Percentiles rank a stretch among this genome's conserved stretches.
phyloP scores from a whole-genome alignment of 2,888 invertebrate species.

The Serripes groenlandicus region DNA sequence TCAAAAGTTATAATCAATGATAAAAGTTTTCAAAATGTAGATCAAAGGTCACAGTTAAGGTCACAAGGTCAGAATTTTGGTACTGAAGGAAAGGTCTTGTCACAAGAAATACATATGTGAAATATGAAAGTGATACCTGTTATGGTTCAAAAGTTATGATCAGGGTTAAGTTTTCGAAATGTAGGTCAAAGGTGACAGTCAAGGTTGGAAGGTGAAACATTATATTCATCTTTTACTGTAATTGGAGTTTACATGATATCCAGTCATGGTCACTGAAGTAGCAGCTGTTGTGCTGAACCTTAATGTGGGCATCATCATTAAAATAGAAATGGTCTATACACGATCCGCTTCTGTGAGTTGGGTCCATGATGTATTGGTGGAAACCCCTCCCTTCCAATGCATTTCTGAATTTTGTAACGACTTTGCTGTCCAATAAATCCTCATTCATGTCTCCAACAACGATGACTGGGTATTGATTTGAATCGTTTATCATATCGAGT shows the following conservation, averaged over 20 bases:
- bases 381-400: not conserved
- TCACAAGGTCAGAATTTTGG: too few species aligned
- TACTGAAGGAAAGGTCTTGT: too few species aligned
- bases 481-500: too few species aligned
- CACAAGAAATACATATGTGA: too few species aligned
- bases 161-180: too few species aligned
- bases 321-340: not conserved
- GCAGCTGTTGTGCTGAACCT: not conserved
- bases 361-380: not conserved
- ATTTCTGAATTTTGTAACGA: not conserved
- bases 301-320: not conserved
- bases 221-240: not conserved
- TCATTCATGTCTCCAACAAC: constrained; percentile 1
- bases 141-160: too few species aligned
- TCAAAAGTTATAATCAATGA: too few species aligned
- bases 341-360: not conserved
- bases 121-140: too few species aligned
- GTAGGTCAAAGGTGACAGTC: too few species aligned
- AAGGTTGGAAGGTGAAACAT: not conserved
- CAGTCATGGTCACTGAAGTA: not conserved
- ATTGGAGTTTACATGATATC: not conserved
- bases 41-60: too few species aligned
- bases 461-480: too few species aligned
- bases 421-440: not conserved
- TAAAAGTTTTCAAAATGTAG: too few species aligned